Evolutionary conservation across 1,140 invertebrate genomes (phyloP).

Genomic region (Bombus terrestris): DNA sequence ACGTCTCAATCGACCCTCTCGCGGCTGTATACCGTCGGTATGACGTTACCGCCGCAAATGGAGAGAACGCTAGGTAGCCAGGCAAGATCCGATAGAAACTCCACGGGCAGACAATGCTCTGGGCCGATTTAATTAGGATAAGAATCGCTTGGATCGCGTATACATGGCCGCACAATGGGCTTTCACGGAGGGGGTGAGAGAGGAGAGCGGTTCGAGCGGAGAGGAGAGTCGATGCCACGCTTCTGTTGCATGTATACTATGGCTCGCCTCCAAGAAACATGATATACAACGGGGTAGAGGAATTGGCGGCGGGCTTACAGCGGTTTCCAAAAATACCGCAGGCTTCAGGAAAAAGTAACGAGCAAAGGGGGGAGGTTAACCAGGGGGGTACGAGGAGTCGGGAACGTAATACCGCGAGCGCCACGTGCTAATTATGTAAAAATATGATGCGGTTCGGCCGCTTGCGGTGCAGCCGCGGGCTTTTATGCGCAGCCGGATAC

Average conservation of each 20-base stretch:
- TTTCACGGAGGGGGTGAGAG: conserved; percentile 12
- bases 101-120: conserved; percentile 69
- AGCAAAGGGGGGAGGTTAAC: conserved; percentile 29
- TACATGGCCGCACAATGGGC: conserved; percentile 66
- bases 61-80: conserved; percentile 54
- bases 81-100: conserved; percentile 67
- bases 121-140: conserved; percentile 72
- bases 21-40: conserved; percentile 9
- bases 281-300: conserved; percentile 71
- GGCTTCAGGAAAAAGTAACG: conserved; percentile 83
- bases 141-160: conserved; percentile 71
- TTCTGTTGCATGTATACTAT: conserved; percentile 65
- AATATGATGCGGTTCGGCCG: conserved; percentile 80
- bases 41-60: conserved; percentile 41
- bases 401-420: conserved; percentile 77
- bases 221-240: conserved; percentile 42
- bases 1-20: conserved; percentile 55
- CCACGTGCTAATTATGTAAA: conserved; percentile 83
- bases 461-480: conserved; percentile 68
- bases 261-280: conserved; percentile 81
- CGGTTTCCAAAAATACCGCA: conserved; percentile 82
- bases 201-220: not conserved
- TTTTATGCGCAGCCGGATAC: conserved; percentile 64
- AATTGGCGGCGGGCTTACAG: conserved; percentile 61
- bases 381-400: conserved; percentile 59